These are phyloP conservation scores for Sweltsa coloradensis DNA, from an alignment of 1,140 invertebrate genomes.

Conservation along the genomic window DNA sequence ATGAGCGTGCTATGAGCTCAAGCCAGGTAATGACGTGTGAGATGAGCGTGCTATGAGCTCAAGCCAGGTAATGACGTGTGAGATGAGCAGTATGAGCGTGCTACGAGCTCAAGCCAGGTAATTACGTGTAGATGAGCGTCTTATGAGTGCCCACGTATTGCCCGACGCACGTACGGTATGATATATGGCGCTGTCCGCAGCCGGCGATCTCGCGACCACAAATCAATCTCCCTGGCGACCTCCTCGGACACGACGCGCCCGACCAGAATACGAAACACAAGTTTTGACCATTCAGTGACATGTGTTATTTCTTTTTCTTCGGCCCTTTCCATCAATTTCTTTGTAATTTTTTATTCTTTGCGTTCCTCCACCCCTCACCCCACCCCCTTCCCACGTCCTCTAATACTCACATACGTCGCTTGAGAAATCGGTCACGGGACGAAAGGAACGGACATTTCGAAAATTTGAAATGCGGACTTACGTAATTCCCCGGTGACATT, in stretches of 20 bases:
- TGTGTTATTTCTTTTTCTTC: conserved; percentile 24
- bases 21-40: too few relatives aligned
- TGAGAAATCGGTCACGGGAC: conserved; percentile 17
- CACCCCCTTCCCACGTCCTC: neutral
- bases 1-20: too few relatives aligned
- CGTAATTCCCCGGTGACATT: conserved; percentile 7
- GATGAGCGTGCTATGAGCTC: too few relatives aligned
- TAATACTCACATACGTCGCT: conserved; percentile 16
- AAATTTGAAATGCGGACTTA: conserved; percentile 9
- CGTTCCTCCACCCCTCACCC: conserved; percentile 14
- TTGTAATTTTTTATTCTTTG: conserved; percentile 19
- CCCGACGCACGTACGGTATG: too few relatives aligned
- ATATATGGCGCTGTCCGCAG: neutral
- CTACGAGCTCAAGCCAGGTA: too few relatives aligned
- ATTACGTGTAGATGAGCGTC: too few relatives aligned
- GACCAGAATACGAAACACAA: conserved; percentile 16
- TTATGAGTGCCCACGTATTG: too few relatives aligned
- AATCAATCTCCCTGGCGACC: conserved; percentile 10
- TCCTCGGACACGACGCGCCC: neutral
- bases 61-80: too few relatives aligned
- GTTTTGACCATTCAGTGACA: conserved; percentile 22
- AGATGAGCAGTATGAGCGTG: too few relatives aligned
- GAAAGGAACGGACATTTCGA: conserved; percentile 5
- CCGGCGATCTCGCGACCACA: conserved; percentile 2
- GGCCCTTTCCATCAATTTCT: neutral